These are phyloP conservation scores for Gobionotothen gibberifrons DNA, from an alignment of 2,797 vertebrate species.

Conservation along the genomic window DNA sequence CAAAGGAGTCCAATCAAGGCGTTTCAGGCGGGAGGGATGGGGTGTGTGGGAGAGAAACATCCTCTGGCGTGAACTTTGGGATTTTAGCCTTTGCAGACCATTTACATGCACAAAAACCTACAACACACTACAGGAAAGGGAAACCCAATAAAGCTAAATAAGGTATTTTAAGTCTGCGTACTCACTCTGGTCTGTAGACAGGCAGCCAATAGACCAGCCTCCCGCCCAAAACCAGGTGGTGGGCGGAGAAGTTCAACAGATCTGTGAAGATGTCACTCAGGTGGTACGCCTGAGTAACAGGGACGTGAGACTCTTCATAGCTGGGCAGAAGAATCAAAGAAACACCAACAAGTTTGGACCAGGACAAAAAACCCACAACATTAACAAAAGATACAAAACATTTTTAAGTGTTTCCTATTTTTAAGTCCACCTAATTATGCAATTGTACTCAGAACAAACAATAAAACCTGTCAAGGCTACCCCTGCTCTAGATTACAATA, in stretches of 20 bases:
- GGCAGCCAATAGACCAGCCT: slow-evolving; percentile 98
- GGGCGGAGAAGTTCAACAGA: slow-evolving; percentile 92
- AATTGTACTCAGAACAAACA: background rate
- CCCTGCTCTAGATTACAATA: background rate
- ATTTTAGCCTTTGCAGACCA: too few species aligned
- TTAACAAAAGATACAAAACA: too few species aligned
- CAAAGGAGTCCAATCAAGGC: too few species aligned
- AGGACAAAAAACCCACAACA: background rate
- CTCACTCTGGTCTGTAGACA: slow-evolving; percentile 95
- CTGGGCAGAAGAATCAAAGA: slow-evolving; percentile 55
- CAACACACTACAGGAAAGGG: too few species aligned
- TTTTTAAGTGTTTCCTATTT: background rate
- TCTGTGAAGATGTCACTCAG: slow-evolving; percentile 97
- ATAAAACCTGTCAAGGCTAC: background rate
- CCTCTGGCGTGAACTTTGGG: too few species aligned
- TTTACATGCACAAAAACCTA: too few species aligned
- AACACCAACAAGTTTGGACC: slow-evolving; percentile 18
- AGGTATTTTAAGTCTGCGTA: slow-evolving; percentile 48
- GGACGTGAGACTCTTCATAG: slow-evolving; percentile 90
- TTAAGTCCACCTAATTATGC: background rate
- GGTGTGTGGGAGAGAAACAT: too few species aligned
- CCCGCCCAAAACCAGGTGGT: slow-evolving; percentile 90
- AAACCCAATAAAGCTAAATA: too few species aligned
- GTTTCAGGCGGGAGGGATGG: too few species aligned
- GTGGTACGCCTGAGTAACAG: slow-evolving; percentile 92